Conservation (phyloP, 2,113 vertebrate genomes). For the Origma solitaria region DNA sequence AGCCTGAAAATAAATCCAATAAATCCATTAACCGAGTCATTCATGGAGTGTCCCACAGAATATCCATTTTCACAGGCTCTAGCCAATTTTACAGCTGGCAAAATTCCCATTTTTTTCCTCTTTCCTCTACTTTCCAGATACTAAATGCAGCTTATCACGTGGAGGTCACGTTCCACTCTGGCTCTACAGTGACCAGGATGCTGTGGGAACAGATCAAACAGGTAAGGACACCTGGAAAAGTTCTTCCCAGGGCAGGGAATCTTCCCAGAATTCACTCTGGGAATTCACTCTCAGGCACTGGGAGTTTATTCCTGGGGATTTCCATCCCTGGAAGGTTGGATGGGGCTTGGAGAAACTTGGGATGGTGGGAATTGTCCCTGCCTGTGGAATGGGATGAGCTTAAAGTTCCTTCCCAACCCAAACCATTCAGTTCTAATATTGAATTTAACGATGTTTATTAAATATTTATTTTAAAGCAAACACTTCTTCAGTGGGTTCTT, state of each 20-base stretch:
- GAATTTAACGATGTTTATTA: no score
- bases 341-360: neutral
- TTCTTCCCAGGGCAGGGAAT: no score
- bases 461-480: no score
- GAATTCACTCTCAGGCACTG: neutral
- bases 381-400: no score
- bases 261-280: neutral
- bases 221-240: no score
- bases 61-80: neutral
- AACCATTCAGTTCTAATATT: neutral
- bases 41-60: rapidly evolving
- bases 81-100: neutral
- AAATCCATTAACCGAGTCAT: no score
- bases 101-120: neutral
- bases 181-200: conserved; percentile 90
- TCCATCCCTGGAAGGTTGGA: neutral
- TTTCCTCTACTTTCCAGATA: conserved; percentile 73
- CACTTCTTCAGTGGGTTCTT: no score
- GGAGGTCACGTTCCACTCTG: conserved; percentile 96
- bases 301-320: neutral
- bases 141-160: conserved; percentile 97
- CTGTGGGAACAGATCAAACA: conserved; percentile 96
- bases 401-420: neutral
- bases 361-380: neutral
- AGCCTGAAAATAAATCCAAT: neutral